Evolutionary conservation across 2,113 vertebrate species (phyloP).

Genomic region (Thoracochromis brauschi): DNA sequence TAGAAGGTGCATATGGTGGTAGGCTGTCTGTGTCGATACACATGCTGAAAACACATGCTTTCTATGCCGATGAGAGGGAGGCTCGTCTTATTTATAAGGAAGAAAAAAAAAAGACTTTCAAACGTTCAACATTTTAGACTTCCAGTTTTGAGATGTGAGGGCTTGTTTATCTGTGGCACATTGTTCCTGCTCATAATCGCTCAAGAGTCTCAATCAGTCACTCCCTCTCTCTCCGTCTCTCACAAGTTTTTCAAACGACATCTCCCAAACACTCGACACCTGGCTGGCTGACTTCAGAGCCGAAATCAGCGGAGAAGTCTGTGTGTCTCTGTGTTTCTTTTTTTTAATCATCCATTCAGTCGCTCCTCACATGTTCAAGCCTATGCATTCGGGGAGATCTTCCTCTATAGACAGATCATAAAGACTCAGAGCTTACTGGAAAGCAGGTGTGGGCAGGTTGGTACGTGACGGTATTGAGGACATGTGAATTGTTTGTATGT

Average conservation of each 20-base stretch:
- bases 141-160: constrained; percentile 64
- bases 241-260: constrained; percentile 58
- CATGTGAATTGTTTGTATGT: background rate
- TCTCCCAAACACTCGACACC: constrained; percentile 63
- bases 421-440: background rate
- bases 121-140: constrained; percentile 48
- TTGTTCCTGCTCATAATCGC: constrained; percentile 62
- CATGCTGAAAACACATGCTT: constrained; percentile 46
- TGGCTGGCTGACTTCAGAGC: constrained; percentile 65
- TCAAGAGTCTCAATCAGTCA: constrained; percentile 56
- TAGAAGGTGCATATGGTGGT: constrained; percentile 49
- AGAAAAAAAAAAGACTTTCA: constrained; percentile 38
- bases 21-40: constrained; percentile 33
- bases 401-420: constrained; percentile 23
- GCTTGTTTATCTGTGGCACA: constrained; percentile 66
- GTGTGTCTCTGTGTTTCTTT: constrained; percentile 13
- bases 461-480: background rate
- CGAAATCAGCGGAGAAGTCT: constrained; percentile 50
- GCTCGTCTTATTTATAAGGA: constrained; percentile 5
- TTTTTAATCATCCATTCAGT: constrained; percentile 59
- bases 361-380: constrained; percentile 43
- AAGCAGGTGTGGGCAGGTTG: constrained; percentile 28
- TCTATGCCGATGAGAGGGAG: constrained; percentile 50
- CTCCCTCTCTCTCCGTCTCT: constrained; percentile 32
- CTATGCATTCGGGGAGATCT: constrained; percentile 26